Conservation (phyloP, 2,113 vertebrate genomes). For the Oreochromis aureus region DNA sequence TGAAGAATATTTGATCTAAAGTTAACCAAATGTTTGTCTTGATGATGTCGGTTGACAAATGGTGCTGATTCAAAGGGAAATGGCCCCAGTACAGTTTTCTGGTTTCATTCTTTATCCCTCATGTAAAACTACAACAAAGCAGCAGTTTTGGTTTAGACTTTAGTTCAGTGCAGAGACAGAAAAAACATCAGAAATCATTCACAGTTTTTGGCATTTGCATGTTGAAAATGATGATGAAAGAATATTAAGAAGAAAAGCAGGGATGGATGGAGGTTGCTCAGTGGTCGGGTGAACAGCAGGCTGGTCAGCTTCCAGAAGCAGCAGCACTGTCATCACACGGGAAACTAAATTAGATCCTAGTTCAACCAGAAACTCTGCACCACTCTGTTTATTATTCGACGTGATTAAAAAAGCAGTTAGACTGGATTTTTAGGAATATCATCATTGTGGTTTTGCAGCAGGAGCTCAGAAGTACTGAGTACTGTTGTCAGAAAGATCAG, state of each 20-base stretch:
- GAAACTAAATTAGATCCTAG: background rate
- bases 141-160: background rate
- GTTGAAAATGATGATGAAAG: background rate
- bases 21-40: background rate
- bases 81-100: background rate
- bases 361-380: background rate
- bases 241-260: background rate
- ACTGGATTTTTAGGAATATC: background rate
- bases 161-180: background rate
- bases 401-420: background rate
- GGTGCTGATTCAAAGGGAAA: background rate
- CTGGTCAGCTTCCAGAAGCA: background rate
- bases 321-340: background rate
- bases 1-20: background rate
- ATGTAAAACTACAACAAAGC: background rate
- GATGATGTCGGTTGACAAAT: background rate
- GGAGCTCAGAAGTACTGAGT: background rate
- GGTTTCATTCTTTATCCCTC: background rate
- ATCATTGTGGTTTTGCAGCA: background rate
- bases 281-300: background rate
- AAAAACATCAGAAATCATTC: background rate
- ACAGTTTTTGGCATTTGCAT: background rate
- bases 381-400: background rate
- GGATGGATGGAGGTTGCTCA: background rate
- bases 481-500: too few relatives aligned